Percentiles rank a stretch among this genome's conserved stretches.
Conservation (phyloP, 1,140 invertebrate genomes). For the Macrocentrus cingulum region DNA sequence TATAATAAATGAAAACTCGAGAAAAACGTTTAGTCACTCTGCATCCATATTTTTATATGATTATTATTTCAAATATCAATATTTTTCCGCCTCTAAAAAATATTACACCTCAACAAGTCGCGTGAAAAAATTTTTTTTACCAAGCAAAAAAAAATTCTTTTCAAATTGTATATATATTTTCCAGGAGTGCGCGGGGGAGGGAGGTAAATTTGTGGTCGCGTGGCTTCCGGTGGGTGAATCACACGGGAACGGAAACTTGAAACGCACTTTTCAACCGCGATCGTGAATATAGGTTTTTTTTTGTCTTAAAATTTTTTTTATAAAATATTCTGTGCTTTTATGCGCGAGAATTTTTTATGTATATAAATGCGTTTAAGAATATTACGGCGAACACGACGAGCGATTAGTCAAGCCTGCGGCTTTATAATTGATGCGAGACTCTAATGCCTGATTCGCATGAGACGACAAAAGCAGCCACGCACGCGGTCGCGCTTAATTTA, state of each 20-base stretch:
- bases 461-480: conserved; percentile 9
- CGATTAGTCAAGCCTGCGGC: conserved; percentile 14
- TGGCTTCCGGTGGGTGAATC: neutral
- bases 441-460: conserved; percentile 31
- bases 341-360: neutral
- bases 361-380: too few relatives aligned
- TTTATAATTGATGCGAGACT: conserved; percentile 17
- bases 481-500: conserved; percentile 29
- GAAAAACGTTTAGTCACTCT: too few relatives aligned
- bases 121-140: neutral
- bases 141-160: neutral
- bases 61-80: too few relatives aligned
- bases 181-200: neutral
- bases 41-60: too few relatives aligned
- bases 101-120: neutral
- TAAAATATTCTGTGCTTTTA: neutral
- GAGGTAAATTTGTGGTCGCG: neutral
- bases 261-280: neutral
- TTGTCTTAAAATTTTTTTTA: neutral
- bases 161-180: too few relatives aligned
- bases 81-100: neutral
- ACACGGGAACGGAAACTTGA: neutral
- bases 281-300: neutral
- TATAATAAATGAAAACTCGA: too few relatives aligned
- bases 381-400: neutral